Base-by-base conservation (phyloP, 2,888 invertebrate genomes). In the Conchocele bisecta region DNA sequence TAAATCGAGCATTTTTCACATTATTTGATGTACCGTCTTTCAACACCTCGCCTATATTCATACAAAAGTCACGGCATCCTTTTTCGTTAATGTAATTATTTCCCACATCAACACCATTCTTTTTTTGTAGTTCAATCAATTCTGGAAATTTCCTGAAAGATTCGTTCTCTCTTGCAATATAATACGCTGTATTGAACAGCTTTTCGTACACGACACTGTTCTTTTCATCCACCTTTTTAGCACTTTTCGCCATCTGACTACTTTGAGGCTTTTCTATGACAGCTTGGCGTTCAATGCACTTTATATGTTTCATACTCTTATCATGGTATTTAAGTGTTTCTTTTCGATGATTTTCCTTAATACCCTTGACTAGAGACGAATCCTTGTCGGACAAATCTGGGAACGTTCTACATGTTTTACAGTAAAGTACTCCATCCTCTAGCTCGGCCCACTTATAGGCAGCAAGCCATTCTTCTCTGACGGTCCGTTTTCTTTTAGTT, bases 131-230 rank as follows among this genome's bases (percentile, higher is more conserved):
- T n/a, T n/a, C n/a, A n/a, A n/a, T n/a, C n/a, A n/a, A n/a, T n/a
- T n/a, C n/a, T n/a, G n/a, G n/a, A n/a, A n/a, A n/a, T n/a, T n/a
- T n/a, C n/a, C n/a, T n/a, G n/a, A n/a, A n/a, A n/a, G n/a, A n/a
- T n/a, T n/a, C n/a, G n/a, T n/a, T n/a, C n/a, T n/a, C n/a, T n/a
- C n/a, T n/a, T n/a, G n/a, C n/a, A n/a, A n/a, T n/a, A n/a, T n/a
- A n/a, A 26, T 67, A 72, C 11, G 66, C 57, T 50, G 66, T 72
- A 26, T 61, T 72, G 26, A 72, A 51, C 7, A 60, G 20, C 20
- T 50, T 17, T 41, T 50, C 54, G 51, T 48, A 57, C 17, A 33
- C 7, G 7, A 17, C 20, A 17, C 26, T 51, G 35, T 44, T 53
- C 24, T 46, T 15, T n/a, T 41, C 66, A 26, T 68, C 56, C 39